These are phyloP conservation scores for Botrylloides violaceus DNA, from an alignment of 23 tunicate species.

Conservation along the genomic window DNA sequence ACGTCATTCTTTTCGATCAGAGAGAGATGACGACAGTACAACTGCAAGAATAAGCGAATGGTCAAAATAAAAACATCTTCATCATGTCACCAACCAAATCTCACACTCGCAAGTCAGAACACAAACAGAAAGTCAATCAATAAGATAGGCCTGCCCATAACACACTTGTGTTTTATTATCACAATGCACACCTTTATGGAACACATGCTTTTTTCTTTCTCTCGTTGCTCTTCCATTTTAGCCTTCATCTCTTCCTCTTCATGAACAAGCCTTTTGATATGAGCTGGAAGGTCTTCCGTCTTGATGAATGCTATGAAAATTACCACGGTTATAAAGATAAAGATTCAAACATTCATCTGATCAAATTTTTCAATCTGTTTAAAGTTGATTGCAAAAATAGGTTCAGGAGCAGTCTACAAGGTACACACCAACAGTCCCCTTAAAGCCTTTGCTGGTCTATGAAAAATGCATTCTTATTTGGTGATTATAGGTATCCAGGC, in stretches of 20 bases:
- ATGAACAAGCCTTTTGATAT: constrained; percentile 41
- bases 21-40: constrained; percentile 49
- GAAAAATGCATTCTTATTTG: too few species aligned
- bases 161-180: neutral
- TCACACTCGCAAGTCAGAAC: neutral
- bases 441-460: too few species aligned
- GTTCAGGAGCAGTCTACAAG: neutral
- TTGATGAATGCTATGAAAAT: constrained; percentile 39
- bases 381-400: neutral
- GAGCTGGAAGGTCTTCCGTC: constrained; percentile 46
- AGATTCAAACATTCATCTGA: neutral
- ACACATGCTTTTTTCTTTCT: constrained; percentile 61
- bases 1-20: constrained; percentile 10
- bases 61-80: neutral
- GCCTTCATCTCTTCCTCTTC: constrained; percentile 46
- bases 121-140: neutral
- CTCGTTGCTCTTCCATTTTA: constrained; percentile 19
- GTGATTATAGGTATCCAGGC: too few species aligned
- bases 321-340: neutral
- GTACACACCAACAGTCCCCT: too few species aligned
- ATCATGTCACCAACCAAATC: neutral
- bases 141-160: neutral
- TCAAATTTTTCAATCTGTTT: too few species aligned
- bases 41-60: constrained; percentile 13
- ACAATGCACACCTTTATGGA: constrained; percentile 25